Conservation (phyloP, 2,797 vertebrate genomes). For the Danio albolineatus region DNA sequence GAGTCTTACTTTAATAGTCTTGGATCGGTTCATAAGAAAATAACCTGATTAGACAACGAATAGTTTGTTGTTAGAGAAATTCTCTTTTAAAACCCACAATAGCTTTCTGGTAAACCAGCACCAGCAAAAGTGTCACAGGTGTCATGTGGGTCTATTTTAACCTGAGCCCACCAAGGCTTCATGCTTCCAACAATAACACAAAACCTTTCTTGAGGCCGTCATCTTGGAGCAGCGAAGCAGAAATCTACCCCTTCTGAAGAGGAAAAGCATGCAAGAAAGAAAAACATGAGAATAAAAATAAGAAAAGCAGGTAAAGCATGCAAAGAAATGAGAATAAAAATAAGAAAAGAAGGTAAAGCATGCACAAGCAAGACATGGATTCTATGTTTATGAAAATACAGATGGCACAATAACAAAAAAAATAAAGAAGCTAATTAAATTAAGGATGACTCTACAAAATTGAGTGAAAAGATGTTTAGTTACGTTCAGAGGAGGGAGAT, state of each 20-base stretch:
- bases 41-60: background rate
- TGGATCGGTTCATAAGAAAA: no score
- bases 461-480: conserved; percentile 8
- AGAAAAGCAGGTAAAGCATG: conserved; percentile 12
- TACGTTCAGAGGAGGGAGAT: conserved; percentile 5
- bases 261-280: conserved; percentile 39
- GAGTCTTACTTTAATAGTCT: no score
- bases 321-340: conserved; percentile 25
- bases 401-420: conserved; percentile 15
- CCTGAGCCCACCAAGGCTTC: conserved; percentile 30
- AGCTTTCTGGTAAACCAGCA: background rate
- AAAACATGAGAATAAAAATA: conserved; percentile 6
- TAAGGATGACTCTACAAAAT: conserved; percentile 9
- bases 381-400: background rate
- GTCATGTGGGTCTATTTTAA: no score
- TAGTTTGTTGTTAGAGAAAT: background rate
- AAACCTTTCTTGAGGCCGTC: conserved; percentile 48
- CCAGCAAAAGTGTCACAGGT: background rate
- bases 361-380: background rate
- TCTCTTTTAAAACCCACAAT: background rate
- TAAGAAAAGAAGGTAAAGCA: conserved; percentile 15
- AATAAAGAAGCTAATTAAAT: background rate
- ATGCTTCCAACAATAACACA: conserved; percentile 10
- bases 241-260: conserved; percentile 57
- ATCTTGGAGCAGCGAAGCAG: conserved; percentile 49